phyloP scores from a whole-genome alignment of 2,113 vertebrate species.

The Eupsittula cactorum region DNA sequence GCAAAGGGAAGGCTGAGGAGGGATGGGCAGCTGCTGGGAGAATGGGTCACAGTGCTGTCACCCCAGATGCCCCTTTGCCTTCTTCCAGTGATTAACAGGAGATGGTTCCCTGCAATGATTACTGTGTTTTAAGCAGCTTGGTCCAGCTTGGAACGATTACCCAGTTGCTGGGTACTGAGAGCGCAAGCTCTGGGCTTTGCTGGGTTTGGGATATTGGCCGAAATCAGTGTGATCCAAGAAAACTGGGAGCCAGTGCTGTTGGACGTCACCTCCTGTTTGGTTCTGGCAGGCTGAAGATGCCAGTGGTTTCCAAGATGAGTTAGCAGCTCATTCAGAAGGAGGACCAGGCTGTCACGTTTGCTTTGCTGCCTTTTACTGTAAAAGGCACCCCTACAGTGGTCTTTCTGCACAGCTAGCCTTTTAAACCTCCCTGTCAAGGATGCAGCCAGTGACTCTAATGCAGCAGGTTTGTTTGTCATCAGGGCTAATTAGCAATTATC shows the following conservation, averaged over 20 bases:
- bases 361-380: background rate
- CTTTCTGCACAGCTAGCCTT: background rate
- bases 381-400: background rate
- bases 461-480: constrained; percentile 33
- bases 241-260: background rate
- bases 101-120: constrained; percentile 10
- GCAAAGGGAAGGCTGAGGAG: background rate
- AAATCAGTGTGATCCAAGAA: background rate
- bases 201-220: background rate
- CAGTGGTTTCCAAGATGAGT: background rate
- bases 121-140: constrained; percentile 51
- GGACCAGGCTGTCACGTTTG: background rate
- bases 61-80: constrained; percentile 16
- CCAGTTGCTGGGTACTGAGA: background rate
- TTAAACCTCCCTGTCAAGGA: background rate
- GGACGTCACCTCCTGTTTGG: background rate
- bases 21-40: background rate
- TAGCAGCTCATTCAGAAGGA: background rate
- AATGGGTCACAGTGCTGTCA: background rate
- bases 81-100: constrained; percentile 15
- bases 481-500: constrained; percentile 38
- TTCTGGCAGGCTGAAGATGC: background rate
- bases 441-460: background rate
- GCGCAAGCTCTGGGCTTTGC: background rate
- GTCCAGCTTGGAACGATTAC: constrained; percentile 44